Evolutionary conservation across 1,140 invertebrate genomes (phyloP).

Genomic region (Zaprionus gabonicus): DNA sequence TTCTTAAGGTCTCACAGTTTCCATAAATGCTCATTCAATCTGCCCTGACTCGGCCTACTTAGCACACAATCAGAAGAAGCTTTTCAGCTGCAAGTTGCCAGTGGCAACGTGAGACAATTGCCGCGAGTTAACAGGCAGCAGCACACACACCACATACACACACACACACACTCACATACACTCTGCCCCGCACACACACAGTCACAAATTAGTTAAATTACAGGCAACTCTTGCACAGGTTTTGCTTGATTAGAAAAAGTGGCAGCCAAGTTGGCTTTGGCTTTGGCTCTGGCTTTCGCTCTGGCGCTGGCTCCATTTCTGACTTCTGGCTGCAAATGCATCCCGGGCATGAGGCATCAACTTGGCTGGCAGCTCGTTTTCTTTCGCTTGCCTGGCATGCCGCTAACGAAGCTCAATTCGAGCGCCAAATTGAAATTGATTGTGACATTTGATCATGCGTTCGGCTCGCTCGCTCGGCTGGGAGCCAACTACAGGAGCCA

Average conservation of each 20-base stretch:
- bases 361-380: conserved; percentile 46
- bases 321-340: conserved; percentile 40
- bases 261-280: conserved; percentile 48
- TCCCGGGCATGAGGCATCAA: conserved; percentile 29
- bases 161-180: conserved; percentile 19
- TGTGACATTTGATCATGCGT: conserved; percentile 83
- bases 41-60: conserved; percentile 10
- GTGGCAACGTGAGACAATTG: conserved; percentile 66
- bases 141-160: conserved; percentile 12
- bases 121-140: conserved; percentile 31
- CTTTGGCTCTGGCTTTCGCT: conserved; percentile 43
- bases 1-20: conserved; percentile 43
- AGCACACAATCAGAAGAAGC: conserved; percentile 45
- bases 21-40: conserved; percentile 30
- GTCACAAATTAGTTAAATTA: conserved; percentile 80
- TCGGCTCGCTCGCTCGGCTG: conserved; percentile 32
- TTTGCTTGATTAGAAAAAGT: conserved; percentile 79
- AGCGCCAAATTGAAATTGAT: conserved; percentile 83
- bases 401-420: conserved; percentile 81
- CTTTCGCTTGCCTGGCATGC: conserved; percentile 54
- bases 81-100: conserved; percentile 4
- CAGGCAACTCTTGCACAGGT: conserved; percentile 60
- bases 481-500: not conserved
- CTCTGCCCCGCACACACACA: not conserved
- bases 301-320: conserved; percentile 36